Base-by-base conservation (phyloP, 2,113 vertebrate species). In the Montifringilla adamsi region DNA sequence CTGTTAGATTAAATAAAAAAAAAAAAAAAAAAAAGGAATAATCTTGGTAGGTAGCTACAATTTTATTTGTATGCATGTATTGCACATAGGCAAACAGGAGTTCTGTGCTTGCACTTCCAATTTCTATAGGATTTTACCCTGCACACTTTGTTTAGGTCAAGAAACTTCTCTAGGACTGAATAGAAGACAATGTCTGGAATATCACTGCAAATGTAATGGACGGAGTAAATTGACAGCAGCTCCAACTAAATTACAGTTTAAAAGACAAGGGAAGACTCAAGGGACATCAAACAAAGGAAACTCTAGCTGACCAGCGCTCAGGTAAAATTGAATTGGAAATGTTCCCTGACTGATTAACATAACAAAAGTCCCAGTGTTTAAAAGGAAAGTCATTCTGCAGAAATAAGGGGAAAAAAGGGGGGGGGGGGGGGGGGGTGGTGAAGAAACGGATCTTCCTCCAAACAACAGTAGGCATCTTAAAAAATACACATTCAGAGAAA, bases 301-400 rank as follows among this genome's bases (percentile, higher is more conserved):
- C 98, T 98, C 98, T 97, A 98, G 99, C 98, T 99, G 98, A 99
- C 99, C 99, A 99, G 98, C 98, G 98, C 98, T 99, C 99, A 99
- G 98, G 99, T 99, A 98, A 99, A 99, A 99, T 98, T 98, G 99
- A 99, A 99, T 99, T 99, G 99, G 99, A 99, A 99, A 99, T 98
- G 98, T 98, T 99, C 98, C 98, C 99, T 95, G 97, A 96, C 98
- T 98, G 97, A 99, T 99, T 99, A 99, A 98, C 99, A 99, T 99
- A 99, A 99, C 99, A 99, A 99, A 99, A 98, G 98, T 98, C 98
- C 97, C 97, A 96, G 98, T 98, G 98, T 98, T 98, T 99, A 99
- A 98, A 96, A 96, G 98, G 98, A 98, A 98, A 99, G 98, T 98
- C 98, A 98, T 98, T 98, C 98, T 98, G 98, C 98, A 98, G 98